These are phyloP conservation scores for Morpho deidamia DNA, from an alignment of 2,888 invertebrate genomes.

Conservation along the genomic window DNA sequence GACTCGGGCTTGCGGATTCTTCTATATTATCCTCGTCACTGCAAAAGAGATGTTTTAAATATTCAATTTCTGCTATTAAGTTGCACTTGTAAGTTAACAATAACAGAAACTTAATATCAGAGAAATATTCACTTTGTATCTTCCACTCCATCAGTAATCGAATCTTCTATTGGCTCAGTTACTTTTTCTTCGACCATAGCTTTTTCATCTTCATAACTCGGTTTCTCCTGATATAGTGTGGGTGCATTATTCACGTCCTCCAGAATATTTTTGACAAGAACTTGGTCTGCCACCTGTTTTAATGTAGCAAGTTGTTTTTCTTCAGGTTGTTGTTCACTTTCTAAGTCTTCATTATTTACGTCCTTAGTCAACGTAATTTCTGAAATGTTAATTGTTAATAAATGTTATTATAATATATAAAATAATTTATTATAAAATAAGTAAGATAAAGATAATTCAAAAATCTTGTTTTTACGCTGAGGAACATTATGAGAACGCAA, in stretches of 20 bases:
- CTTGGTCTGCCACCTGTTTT: conserved; percentile 55
- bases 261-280: conserved; percentile 33
- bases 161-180: not conserved
- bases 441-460: too few species aligned
- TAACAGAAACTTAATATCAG: not conserved
- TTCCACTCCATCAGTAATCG: conserved; percentile 6
- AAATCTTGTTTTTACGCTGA: not conserved
- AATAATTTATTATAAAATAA: too few species aligned
- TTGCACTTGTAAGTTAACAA: not conserved
- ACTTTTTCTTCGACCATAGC: conserved; percentile 10
- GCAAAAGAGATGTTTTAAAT: conserved; percentile 24
- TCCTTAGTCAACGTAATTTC: conserved; percentile 2
- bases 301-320: conserved; percentile 45
- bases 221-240: conserved; percentile 10
- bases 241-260: conserved; percentile 16
- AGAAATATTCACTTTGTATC: conserved; percentile 4
- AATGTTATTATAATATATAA: too few species aligned
- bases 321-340: conserved; percentile 2
- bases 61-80: not conserved
- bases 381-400: conserved; percentile 4
- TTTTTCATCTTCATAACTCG: conserved; percentile 14
- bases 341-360: not conserved
- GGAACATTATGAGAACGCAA: too few species aligned
- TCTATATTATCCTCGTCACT: conserved; percentile 27
- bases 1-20: conserved; percentile 48